Percentiles rank a stretch among this genome's conserved stretches.
phyloP scores from a whole-genome alignment of 2,888 invertebrate genomes.

The Idaea dimidiata region DNA sequence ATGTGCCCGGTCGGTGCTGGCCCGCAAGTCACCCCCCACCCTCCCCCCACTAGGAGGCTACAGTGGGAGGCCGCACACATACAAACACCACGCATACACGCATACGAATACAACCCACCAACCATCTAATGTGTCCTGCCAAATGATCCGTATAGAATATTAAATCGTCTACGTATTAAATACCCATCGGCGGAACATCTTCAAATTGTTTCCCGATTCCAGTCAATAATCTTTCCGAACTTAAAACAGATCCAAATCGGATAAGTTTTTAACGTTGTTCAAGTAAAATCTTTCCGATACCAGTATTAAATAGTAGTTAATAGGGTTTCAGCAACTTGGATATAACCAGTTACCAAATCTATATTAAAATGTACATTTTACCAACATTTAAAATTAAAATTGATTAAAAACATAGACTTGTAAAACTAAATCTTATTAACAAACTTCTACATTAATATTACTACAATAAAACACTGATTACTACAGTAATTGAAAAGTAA shows the following conservation, averaged over 20 bases:
- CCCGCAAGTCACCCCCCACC: slow-evolving; percentile 45
- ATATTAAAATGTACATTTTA: not conserved
- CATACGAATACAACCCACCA: slow-evolving; percentile 36
- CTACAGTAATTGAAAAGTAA: not conserved
- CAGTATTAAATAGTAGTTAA: not conserved
- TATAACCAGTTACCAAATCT: not conserved
- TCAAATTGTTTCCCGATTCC: not conserved
- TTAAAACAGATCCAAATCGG: not conserved
- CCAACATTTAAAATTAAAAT: not conserved
- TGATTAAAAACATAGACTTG: not conserved
- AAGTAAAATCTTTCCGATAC: not conserved
- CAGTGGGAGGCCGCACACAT: slow-evolving; percentile 39
- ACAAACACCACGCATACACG: slow-evolving; percentile 57
- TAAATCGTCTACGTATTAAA: slow-evolving; percentile 41
- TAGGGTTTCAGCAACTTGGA: not conserved
- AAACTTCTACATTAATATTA: not conserved
- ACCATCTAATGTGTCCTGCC: slow-evolving; percentile 71
- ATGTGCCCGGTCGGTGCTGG: slow-evolving; percentile 52
- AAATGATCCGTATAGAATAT: slow-evolving; percentile 73
- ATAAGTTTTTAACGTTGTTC: not conserved
- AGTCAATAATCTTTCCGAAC: not conserved
- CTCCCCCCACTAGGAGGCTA: slow-evolving; percentile 18
- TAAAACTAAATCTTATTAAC: not conserved
- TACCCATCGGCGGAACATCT: slow-evolving; percentile 22
- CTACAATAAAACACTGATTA: not conserved